Percentiles rank a stretch among this genome's conserved stretches.
Evolutionary conservation across 2,888 invertebrate species (phyloP).

Genomic region (Pardosa pseudoannulata): DNA sequence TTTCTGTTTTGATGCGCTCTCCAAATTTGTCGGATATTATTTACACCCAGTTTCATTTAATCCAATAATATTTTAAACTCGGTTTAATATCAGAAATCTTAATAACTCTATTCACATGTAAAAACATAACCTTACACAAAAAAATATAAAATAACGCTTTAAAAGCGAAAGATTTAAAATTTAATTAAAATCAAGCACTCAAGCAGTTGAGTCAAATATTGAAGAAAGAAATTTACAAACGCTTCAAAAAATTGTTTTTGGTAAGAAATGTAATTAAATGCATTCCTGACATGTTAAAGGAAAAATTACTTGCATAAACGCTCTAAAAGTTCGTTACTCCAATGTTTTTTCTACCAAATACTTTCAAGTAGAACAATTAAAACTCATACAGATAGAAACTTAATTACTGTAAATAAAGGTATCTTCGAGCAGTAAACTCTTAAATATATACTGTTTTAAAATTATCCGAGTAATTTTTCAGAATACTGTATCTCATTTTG

Average conservation of each 20-base stretch:
- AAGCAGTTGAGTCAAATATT: background rate
- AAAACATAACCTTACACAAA: background rate
- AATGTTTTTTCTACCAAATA: slow-evolving; percentile 1
- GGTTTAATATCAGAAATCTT: background rate
- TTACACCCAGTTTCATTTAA: slow-evolving; percentile 4
- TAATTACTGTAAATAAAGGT: slow-evolving; percentile 15
- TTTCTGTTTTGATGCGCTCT: background rate
- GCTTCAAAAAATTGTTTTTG: slow-evolving; percentile 2
- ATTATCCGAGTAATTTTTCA: no score
- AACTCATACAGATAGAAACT: background rate
- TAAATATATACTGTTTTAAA: background rate
- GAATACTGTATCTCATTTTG: no score
- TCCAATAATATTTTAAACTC: slow-evolving; percentile 5
- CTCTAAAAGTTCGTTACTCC: background rate
- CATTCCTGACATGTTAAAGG: slow-evolving; percentile 4
- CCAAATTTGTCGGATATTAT: background rate
- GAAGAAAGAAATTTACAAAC: background rate
- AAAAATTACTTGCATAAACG: slow-evolving; percentile 2
- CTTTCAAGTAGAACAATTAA: background rate
- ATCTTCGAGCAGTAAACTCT: background rate
- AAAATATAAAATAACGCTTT: background rate
- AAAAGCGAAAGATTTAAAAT: slow-evolving; percentile 54
- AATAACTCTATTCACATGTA: background rate
- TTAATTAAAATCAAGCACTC: slow-evolving; percentile 58
- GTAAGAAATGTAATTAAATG: slow-evolving; percentile 15